These are phyloP conservation scores for Pangasius djambal DNA, from an alignment of 2,797 vertebrate species.

Conservation along the genomic window DNA sequence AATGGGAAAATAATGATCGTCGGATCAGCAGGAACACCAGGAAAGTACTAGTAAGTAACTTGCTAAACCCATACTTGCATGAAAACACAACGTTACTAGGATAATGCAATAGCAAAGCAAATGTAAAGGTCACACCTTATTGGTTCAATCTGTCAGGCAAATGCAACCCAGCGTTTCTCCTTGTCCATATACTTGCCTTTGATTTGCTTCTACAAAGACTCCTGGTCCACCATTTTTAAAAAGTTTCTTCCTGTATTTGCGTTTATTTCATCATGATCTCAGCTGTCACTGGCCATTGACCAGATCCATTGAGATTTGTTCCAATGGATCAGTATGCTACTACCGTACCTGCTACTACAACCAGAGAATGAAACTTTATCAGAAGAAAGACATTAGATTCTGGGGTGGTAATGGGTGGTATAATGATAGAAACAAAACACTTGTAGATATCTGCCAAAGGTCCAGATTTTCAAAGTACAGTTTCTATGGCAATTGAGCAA, in stretches of 20 bases:
- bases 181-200: not conserved
- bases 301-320: not conserved
- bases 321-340: not conserved
- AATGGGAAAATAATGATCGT: not conserved
- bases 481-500: constrained; percentile 7
- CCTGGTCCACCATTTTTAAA: not conserved
- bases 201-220: not conserved
- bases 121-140: not conserved
- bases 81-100: not conserved
- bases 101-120: not conserved
- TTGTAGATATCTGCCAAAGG: not conserved
- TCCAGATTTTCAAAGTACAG: not conserved
- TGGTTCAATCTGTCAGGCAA: not conserved
- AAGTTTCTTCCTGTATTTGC: not conserved
- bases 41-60: not conserved
- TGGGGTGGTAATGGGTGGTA: not conserved
- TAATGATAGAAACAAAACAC: not conserved
- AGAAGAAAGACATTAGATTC: not conserved
- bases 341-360: not conserved
- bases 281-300: not conserved
- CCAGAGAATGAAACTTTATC: not conserved
- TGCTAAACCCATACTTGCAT: not conserved
- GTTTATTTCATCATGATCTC: not conserved
- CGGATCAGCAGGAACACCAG: not conserved
- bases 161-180: not conserved